phyloP scores from a whole-genome alignment of 2,888 invertebrate species.

The Drosophila percnosoma region DNA sequence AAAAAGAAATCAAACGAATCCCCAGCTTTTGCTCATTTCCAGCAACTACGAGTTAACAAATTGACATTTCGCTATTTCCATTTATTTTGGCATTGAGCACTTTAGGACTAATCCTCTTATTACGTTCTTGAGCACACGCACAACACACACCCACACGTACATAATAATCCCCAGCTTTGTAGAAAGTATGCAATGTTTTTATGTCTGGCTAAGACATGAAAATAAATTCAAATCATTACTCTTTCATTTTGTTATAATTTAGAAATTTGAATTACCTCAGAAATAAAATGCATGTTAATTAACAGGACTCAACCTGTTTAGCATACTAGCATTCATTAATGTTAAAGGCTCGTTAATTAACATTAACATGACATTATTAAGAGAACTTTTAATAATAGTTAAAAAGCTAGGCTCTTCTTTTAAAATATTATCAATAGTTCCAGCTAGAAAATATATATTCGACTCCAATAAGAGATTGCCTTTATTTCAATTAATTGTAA shows the following conservation, averaged over 20 bases:
- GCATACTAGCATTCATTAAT: neutral
- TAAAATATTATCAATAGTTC: neutral
- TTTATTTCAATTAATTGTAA: neutral
- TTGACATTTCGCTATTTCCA: constrained; percentile 27
- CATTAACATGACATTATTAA: neutral
- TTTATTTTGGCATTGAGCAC: constrained; percentile 15
- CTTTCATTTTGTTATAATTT: neutral
- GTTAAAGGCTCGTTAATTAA: neutral
- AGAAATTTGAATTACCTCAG: neutral
- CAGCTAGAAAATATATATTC: neutral
- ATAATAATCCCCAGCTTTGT: neutral
- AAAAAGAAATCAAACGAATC: neutral
- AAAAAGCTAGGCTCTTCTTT: neutral
- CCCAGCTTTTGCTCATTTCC: constrained; percentile 1
- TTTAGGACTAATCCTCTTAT: constrained; percentile 32
- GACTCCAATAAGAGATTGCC: neutral
- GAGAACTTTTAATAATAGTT: neutral
- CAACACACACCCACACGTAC: neutral
- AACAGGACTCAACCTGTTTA: neutral
- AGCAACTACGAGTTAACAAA: constrained; percentile 10
- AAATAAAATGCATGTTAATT: neutral
- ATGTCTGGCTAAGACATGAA: neutral
- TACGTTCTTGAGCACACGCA: constrained; percentile 16
- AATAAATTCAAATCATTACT: neutral
- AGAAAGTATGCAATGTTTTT: constrained; percentile 24